These are phyloP conservation scores for Chesias legatella DNA, from an alignment of 2,888 invertebrate genomes.

Conservation along the genomic window DNA sequence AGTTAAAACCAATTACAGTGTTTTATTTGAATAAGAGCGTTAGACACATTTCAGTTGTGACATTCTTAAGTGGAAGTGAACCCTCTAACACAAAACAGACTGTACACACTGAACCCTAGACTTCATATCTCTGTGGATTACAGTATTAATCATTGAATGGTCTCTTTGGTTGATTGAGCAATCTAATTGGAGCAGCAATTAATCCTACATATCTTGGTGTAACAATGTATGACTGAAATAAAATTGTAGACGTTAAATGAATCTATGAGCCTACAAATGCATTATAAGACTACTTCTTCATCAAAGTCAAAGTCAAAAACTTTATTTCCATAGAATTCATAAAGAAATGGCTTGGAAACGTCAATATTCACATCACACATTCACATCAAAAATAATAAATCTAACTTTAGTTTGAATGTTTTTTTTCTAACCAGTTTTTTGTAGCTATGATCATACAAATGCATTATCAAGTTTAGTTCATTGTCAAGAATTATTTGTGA, in stretches of 20 bases:
- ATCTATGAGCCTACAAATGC: conserved; percentile 7
- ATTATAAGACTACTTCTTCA: too few relatives aligned
- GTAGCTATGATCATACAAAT: too few relatives aligned
- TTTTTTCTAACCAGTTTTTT: too few relatives aligned
- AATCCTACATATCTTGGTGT: conserved; percentile 20
- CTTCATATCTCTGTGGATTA: conserved; percentile 3
- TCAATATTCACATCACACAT: too few relatives aligned
- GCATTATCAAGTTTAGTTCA: too few relatives aligned
- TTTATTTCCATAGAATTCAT: too few relatives aligned
- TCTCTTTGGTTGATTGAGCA: conserved; percentile 27
- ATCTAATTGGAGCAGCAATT: conserved; percentile 32
- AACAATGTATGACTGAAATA: conserved; percentile 14
- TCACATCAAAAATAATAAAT: too few relatives aligned
- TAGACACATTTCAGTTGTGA: conserved; percentile 12
- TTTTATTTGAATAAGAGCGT: conserved; percentile 4
- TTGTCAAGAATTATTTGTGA: too few relatives aligned
- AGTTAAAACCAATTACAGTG: too few relatives aligned
- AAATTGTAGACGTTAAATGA: conserved; percentile 15
- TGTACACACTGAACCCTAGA: not conserved
- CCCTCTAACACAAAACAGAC: conserved; percentile 4
- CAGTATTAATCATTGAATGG: conserved; percentile 10
- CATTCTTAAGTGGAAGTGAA: conserved; percentile 7
- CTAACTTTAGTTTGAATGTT: too few relatives aligned
- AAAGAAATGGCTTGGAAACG: too few relatives aligned
- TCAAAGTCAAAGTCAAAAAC: too few relatives aligned